Conservation (phyloP, 2,888 invertebrate species). For the Drosophila melanosoma region DNA sequence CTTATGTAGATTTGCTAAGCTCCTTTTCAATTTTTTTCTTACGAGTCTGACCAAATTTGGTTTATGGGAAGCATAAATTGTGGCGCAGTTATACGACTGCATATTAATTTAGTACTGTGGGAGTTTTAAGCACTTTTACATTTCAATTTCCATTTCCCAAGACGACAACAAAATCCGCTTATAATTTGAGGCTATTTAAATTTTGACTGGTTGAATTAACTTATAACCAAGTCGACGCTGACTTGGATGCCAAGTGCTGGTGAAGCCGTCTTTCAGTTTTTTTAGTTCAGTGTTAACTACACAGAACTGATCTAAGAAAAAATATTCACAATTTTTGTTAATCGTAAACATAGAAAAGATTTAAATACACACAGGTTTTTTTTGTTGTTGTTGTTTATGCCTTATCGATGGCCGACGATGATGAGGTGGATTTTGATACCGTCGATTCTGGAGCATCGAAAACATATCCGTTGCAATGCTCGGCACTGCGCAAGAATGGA, state of each 20-base stretch:
- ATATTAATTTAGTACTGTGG: constrained; percentile 28
- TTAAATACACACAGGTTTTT: not conserved
- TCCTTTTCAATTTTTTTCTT: constrained; percentile 9
- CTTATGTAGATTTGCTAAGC: constrained; percentile 37
- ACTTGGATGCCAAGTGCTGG: constrained; percentile 13
- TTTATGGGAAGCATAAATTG: constrained; percentile 58
- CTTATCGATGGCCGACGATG: constrained; percentile 57
- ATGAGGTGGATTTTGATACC: constrained; percentile 91
- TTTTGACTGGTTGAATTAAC: not conserved
- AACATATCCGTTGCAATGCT: constrained; percentile 99
- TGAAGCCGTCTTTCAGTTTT: not conserved
- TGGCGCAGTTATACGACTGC: constrained; percentile 11
- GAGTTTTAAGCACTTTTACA: constrained; percentile 15
- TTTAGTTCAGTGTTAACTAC: constrained; percentile 19
- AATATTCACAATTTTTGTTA: constrained; percentile 22
- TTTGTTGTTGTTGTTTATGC: not conserved
- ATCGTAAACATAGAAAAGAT: constrained; percentile 9
- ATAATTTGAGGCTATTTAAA: not conserved
- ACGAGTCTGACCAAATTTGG: constrained; percentile 54
- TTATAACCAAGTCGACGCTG: constrained; percentile 18
- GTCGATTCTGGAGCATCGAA: constrained; percentile 98
- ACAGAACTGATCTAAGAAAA: constrained; percentile 14
- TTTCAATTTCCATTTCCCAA: constrained; percentile 15
- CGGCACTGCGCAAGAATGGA: constrained; percentile 99
- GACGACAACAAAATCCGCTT: constrained; percentile 6